Conservation (phyloP, 2,888 invertebrate genomes). For the Lucinisca nassula region DNA sequence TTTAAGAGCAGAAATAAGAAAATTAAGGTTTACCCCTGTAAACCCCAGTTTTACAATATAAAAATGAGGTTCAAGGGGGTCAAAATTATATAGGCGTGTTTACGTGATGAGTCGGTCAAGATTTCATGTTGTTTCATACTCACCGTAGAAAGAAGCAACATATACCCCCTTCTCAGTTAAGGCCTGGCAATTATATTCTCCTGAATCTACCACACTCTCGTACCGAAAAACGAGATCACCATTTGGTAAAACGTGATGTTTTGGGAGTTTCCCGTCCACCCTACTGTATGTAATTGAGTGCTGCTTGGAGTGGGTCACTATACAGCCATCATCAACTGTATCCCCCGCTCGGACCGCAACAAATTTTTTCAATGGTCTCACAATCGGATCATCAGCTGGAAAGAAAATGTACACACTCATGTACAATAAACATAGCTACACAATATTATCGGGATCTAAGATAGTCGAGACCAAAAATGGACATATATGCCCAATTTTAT, state of each 20-base stretch:
- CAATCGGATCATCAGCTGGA: slow-evolving; percentile 33
- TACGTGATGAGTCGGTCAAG: too few relatives aligned
- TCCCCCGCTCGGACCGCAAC: slow-evolving; percentile 51
- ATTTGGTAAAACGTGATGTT: slow-evolving; percentile 51
- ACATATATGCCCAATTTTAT: too few relatives aligned
- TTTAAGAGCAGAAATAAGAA: too few relatives aligned
- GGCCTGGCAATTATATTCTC: slow-evolving; percentile 61
- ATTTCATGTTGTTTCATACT: too few relatives aligned
- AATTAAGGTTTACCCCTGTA: too few relatives aligned
- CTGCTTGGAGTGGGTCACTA: slow-evolving; percentile 41
- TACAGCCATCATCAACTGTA: slow-evolving; percentile 59
- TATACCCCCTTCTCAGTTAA: slow-evolving; percentile 56
- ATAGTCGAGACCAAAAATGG: too few relatives aligned
- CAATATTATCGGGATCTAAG: too few relatives aligned
- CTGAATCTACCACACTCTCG: slow-evolving; percentile 33
- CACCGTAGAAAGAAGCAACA: slow-evolving; percentile 61
- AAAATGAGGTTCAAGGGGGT: too few relatives aligned
- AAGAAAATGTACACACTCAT: too few relatives aligned
- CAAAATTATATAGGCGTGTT: too few relatives aligned
- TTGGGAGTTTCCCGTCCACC: slow-evolving; percentile 50
- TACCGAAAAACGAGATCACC: slow-evolving; percentile 58
- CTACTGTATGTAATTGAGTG: slow-evolving; percentile 51
- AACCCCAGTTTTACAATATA: too few relatives aligned
- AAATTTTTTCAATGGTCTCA: slow-evolving; percentile 46
- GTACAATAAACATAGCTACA: too few relatives aligned